Evolutionary conservation across 2,888 invertebrate genomes (phyloP).

Genomic region (Biston betularia): DNA sequence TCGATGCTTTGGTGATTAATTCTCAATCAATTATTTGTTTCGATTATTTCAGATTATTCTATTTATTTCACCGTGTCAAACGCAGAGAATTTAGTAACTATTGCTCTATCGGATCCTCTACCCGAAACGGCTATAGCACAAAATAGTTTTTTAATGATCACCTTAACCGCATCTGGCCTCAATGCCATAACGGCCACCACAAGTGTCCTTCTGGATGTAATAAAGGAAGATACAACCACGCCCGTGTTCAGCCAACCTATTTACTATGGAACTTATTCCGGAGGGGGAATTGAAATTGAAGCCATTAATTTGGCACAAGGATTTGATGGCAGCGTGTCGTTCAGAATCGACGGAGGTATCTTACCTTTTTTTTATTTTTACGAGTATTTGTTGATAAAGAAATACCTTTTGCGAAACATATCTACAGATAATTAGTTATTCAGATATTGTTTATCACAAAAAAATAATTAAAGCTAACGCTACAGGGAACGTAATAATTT

Average conservation of each 20-base stretch:
- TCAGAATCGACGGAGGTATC: slow-evolving; percentile 68
- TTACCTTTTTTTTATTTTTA: not conserved
- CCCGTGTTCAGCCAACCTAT: slow-evolving; percentile 66
- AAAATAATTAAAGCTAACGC: too few relatives aligned
- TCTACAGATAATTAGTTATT: too few relatives aligned
- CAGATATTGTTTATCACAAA: too few relatives aligned
- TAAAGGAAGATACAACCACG: slow-evolving; percentile 66
- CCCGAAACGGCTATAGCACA: slow-evolving; percentile 60
- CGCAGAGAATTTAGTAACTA: slow-evolving; percentile 52
- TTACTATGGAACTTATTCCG: slow-evolving; percentile 59
- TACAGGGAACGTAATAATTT: too few relatives aligned
- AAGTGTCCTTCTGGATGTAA: slow-evolving; percentile 65
- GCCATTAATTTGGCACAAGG: slow-evolving; percentile 65
- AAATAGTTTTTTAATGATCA: slow-evolving; percentile 64
- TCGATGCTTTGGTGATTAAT: too few relatives aligned
- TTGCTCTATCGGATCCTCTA: slow-evolving; percentile 51
- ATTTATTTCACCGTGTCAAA: slow-evolving; percentile 54
- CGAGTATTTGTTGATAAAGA: not conserved
- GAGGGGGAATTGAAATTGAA: slow-evolving; percentile 52
- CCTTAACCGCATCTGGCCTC: slow-evolving; percentile 62
- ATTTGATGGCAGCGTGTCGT: slow-evolving; percentile 59
- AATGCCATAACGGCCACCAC: slow-evolving; percentile 62
- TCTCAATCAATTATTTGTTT: too few relatives aligned
- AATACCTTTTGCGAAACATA: not conserved
- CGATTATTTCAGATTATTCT: slow-evolving; percentile 36